A percentile compares a stretch with the other conserved stretches of the same genome.
Evolutionary conservation across 2,113 vertebrate species (phyloP).

Genomic region (Malaclemys terrapin): DNA sequence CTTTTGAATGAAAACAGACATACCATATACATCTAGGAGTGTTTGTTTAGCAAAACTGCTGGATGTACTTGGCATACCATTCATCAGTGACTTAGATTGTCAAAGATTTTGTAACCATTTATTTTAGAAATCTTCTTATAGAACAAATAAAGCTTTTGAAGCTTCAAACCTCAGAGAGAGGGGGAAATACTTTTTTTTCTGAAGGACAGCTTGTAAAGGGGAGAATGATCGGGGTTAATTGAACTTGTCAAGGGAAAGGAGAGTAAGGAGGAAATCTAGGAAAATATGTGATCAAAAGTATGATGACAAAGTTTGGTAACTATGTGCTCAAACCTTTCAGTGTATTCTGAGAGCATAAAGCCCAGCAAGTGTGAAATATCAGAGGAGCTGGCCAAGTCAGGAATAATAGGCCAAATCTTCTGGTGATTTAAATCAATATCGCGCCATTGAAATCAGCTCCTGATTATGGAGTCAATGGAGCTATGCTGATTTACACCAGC

Average conservation of each 20-base stretch:
- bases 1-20: not conserved
- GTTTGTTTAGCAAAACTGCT: not conserved
- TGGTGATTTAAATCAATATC: not conserved
- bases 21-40: not conserved
- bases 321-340: not conserved
- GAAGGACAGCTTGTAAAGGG: not conserved
- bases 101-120: constrained; percentile 10
- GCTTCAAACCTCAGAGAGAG: not conserved
- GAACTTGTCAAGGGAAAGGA: not conserved
- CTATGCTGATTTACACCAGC: not conserved
- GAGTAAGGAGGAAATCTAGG: not conserved
- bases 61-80: not conserved
- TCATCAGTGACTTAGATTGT: not conserved
- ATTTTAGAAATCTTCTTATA: not conserved
- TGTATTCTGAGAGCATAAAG: not conserved
- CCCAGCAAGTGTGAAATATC: not conserved
- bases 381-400: not conserved
- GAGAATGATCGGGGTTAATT: not conserved
- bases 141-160: not conserved
- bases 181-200: not conserved
- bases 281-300: not conserved
- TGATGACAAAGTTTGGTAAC: not conserved
- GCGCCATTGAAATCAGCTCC: not conserved
- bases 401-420: too few species aligned
- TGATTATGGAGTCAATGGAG: not conserved